These are phyloP conservation scores for Catharus minimus DNA, from an alignment of 2,113 vertebrate species.

Conservation along the genomic window DNA sequence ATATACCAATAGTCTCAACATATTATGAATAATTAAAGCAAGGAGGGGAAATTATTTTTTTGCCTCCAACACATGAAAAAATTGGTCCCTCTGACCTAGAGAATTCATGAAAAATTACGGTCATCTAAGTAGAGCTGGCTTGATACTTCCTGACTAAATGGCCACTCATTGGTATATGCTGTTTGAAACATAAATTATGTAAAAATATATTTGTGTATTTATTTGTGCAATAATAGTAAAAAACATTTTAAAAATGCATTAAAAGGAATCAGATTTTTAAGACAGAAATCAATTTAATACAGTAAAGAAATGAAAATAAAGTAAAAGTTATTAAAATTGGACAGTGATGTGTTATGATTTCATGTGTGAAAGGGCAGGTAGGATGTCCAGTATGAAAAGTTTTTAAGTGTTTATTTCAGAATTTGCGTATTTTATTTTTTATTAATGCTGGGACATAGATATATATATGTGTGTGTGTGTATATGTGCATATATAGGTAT, in stretches of 20 bases:
- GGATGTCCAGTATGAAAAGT: not conserved
- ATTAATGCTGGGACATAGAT: not conserved
- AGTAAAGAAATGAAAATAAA: not conserved
- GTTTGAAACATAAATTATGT: not conserved
- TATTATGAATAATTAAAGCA: not conserved
- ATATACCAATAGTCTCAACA: not conserved
- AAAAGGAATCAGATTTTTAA: not conserved
- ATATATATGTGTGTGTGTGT: accelerated
- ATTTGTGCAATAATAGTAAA: not conserved
- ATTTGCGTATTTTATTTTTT: not conserved
- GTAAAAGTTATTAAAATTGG: not conserved
- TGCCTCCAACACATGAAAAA: not conserved
- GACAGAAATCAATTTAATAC: not conserved
- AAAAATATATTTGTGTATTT: not conserved
- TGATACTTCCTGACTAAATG: not conserved
- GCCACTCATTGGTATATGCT: not conserved
- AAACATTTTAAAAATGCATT: not conserved
- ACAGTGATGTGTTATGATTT: not conserved
- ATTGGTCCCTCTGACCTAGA: not conserved
- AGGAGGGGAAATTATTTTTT: not conserved
- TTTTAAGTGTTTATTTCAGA: not conserved
- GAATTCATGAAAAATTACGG: not conserved
- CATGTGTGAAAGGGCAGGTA: not conserved
- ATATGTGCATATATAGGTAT: accelerated
- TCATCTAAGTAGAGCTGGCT: not conserved